These are phyloP conservation scores for Bathynomus jamesi DNA, from an alignment of 1,140 invertebrate species.

Conservation along the genomic window DNA sequence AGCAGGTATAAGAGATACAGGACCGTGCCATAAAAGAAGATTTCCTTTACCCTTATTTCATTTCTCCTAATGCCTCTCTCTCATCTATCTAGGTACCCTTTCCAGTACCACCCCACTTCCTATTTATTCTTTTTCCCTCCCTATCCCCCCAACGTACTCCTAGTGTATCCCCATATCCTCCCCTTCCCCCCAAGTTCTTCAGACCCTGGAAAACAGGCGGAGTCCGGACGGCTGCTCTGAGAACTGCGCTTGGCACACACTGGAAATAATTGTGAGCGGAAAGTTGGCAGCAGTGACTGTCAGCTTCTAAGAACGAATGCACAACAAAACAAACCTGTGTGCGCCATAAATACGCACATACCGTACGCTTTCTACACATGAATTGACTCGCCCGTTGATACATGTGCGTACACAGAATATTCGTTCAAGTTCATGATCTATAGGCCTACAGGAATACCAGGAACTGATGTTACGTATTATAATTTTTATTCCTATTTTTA, in stretches of 20 bases:
- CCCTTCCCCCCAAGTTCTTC: background rate
- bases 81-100: background rate
- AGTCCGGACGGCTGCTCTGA: background rate
- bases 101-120: background rate
- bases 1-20: background rate
- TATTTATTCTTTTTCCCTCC: background rate
- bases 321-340: too few species aligned
- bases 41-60: background rate
- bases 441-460: too few species aligned
- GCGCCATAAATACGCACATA: too few species aligned
- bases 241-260: background rate
- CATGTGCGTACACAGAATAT: too few species aligned
- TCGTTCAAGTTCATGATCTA: too few species aligned
- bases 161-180: background rate
- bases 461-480: too few species aligned
- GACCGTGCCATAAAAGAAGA: background rate
- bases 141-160: background rate
- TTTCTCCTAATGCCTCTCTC: background rate
- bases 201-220: background rate
- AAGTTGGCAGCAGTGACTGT: background rate
- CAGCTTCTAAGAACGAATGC: too few species aligned
- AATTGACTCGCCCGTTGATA: too few species aligned
- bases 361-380: too few species aligned
- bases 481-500: too few species aligned
- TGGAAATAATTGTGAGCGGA: background rate